Base-by-base conservation (phyloP, 2,113 vertebrate species). In the Falcunculus frontatus region DNA sequence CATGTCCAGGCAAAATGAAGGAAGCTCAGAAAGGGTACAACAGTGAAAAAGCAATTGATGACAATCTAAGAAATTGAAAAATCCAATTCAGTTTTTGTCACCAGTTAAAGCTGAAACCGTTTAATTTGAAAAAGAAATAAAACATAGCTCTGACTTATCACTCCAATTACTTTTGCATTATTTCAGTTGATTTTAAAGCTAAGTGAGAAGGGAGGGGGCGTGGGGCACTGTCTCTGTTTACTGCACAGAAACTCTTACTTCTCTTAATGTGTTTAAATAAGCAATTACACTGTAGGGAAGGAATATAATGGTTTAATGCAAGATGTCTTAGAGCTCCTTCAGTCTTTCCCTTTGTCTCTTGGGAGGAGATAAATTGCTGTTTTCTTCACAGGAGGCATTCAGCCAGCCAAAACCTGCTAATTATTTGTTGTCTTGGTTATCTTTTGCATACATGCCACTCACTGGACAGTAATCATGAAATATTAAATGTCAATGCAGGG, bases 221-320 rank as follows among this genome's bases (percentile, higher is more conserved):
- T 1, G 33, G 50, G 37, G n/a, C 29, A 65, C 52, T 42, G 14
- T 76, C 65, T 92, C 65, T 95, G 63, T 91, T 87, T 95, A 83
- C 47, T 75, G 55, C 83, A 67, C 63, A 84, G 83, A 93, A 96
- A 21, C 56, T 89, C 75, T 65, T 84, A 78, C 70, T 93, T 89
- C 62, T 84, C 53, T 85, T 85, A 83, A 92, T 95, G 92, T 70
- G 42, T 91, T 95, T 91, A 90, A 95, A 89, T 78, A 94, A 95
- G 75, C 78, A 90, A 76, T 96, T 94, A 93, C 70, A 25, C 81
- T 79, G 72, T 44, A 76, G 72, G 75, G 75, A 91, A 83, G 50
- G 26, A 80, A 91, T 77, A 64, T 75, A 62, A 86, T 88, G 69
- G 67, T 69, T 94, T 95, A 88, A 56, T 73, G 62, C 62, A 87